Base-by-base conservation (phyloP, 2,797 vertebrate genomes). In the Macropus fuliginosus region DNA sequence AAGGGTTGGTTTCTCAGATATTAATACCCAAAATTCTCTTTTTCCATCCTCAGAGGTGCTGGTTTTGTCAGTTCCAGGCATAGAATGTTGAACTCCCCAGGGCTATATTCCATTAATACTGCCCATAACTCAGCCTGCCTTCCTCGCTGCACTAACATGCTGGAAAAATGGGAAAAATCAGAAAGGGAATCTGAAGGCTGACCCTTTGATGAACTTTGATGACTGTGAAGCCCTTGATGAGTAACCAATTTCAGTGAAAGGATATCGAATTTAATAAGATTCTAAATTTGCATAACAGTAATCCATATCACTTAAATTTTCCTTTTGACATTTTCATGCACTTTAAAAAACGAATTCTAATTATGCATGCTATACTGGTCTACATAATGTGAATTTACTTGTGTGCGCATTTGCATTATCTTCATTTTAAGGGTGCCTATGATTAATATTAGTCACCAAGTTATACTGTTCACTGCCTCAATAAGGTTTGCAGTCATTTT, bases 291-390 rank as follows among this genome's bases (percentile, higher is more conserved):
- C 94, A 93, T 98, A 97, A 97, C 92, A 95, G 94, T 90, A 97
- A 96, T 96, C 93, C 56, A 34, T 55, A 96, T 96, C 92, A 96
- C 96, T 97, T 98, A 97, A 98, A 96, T 97, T 98, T 97, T 97
- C 95, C 96, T 95, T 59, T 91, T 0, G 18, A 97, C 55, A 1
- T 96, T 97, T 98, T 96, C 93, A 94, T 52, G 91, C 52, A 95
- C 92, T 96, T 97, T 96, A 90, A 62, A 97, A 92, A 98, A 97
- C 91, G 50, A 97, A 95, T 97, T 95, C 50, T 97, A 97, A 98
- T 97, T 98, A 96, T 96, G 96, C 97, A 97, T 96, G 91, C 97
- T 98, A 94, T 94, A 95, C 54, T 93, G 96, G 59, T 94, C 95
- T 92, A 96, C 55, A 93, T 97, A 96, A 98, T 94, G 74, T 96